Base-by-base conservation (phyloP, 2,113 vertebrate genomes). In the Picathartes gymnocephalus region DNA sequence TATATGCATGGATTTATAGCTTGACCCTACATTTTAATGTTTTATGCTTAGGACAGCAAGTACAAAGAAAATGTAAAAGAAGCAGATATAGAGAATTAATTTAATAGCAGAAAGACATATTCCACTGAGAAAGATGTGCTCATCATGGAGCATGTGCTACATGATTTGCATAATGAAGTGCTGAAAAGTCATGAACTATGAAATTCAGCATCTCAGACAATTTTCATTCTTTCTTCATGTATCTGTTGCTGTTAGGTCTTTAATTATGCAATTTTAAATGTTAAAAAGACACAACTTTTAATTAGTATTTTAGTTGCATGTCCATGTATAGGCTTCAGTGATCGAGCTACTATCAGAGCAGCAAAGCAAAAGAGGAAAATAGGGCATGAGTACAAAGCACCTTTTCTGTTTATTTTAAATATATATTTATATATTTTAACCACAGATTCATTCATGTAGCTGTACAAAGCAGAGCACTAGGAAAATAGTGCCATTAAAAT, bases 111-210 rank as follows among this genome's bases (percentile, higher is more conserved):
- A 44, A 83, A 95, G 80, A 28, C 24, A 24, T 57, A 72, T 82
- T 88, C 64, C 47, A 68, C 71, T 86, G 81, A 91, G 77, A 73
- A 88, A 82, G 74, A 61, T 90, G 15, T 61, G 51, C 70, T 94
- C 78, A n/a, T 60, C 62, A 3, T 37, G 53, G 45, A 44, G 22
- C 53, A 44, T 23, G 62, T 68, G 83, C 62, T 60, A 54, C 68
- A 71, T 58, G 42, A 66, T 88, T 91, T 87, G 81, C 86, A 68
- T 92, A 84, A 91, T 79, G 79, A 94, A 95, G 72, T 60, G 71
- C 73, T 83, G 80, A 88, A 64, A 86, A 93, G 86, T 89, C 86
- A 69, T 70, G 88, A 94, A 71, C 81, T 84, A 73, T 81, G 48
- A 72, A 93, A 95, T 84, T 68, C 65, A 84, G 33, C 42, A 56